phyloP scores from a whole-genome alignment of 2,888 invertebrate genomes.

The Hemicrepidius hirtus region DNA sequence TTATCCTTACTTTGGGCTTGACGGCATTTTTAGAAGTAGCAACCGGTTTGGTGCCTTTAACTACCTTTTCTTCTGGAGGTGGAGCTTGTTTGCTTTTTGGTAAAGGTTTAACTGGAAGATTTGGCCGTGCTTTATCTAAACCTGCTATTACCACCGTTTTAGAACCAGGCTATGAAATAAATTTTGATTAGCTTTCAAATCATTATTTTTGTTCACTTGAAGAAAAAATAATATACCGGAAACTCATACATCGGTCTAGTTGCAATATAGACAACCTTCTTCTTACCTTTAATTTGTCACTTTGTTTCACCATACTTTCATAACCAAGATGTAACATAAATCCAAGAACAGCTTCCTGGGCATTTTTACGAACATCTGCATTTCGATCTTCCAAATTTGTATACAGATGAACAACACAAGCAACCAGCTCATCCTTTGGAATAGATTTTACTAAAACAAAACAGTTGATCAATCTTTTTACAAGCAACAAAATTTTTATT shows the following conservation, averaged over 20 bases:
- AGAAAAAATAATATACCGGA: no score
- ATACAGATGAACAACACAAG: conserved; percentile 86
- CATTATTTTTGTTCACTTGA: no score
- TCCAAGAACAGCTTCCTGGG: conserved; percentile 91
- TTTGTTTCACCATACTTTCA: conserved; percentile 83
- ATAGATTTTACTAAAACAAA: conserved; percentile 80
- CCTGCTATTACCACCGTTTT: conserved; percentile 85
- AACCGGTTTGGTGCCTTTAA: conserved; percentile 76
- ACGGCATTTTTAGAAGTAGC: conserved; percentile 72
- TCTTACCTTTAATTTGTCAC: conserved; percentile 85
- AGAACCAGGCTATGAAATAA: conserved; percentile 78
- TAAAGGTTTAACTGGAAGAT: conserved; percentile 87
- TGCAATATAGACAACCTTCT: not conserved
- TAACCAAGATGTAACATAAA: conserved; percentile 95
- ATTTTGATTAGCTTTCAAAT: no score
- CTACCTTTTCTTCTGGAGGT: conserved; percentile 72
- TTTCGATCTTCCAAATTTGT: conserved; percentile 92
- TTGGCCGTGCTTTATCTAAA: conserved; percentile 89
- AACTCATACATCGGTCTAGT: not conserved
- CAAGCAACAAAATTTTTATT: conserved; percentile 57
- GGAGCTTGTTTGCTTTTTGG: conserved; percentile 77
- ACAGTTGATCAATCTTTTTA: conserved; percentile 13
- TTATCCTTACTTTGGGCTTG: conserved; percentile 75
- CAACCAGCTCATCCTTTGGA: conserved; percentile 86
- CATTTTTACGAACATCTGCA: conserved; percentile 92